These are phyloP conservation scores for Spodoptera exigua DNA, from an alignment of 2,888 invertebrate genomes.

Conservation along the genomic window DNA sequence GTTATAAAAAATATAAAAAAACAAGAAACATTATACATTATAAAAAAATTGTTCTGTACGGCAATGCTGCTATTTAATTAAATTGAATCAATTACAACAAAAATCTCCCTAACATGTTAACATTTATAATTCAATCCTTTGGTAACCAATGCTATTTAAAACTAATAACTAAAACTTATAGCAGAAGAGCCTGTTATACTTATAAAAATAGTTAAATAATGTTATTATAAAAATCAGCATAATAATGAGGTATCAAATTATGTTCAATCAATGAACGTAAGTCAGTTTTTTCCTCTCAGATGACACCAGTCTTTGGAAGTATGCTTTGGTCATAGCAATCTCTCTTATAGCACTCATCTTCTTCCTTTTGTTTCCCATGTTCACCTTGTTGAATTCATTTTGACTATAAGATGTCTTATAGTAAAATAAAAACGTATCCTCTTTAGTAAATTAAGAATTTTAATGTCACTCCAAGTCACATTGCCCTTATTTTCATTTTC, in stretches of 20 bases:
- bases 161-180: conserved; percentile 19
- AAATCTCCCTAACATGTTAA: too few relatives aligned
- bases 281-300: conserved; percentile 27
- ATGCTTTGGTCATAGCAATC: conserved; percentile 18
- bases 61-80: too few relatives aligned
- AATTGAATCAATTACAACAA: too few relatives aligned
- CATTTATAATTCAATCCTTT: too few relatives aligned
- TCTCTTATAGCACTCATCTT: conserved; percentile 20
- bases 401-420: conserved; percentile 29
- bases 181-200: conserved; percentile 15
- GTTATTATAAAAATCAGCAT: conserved; percentile 27
- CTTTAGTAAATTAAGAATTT: too few relatives aligned
- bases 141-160: too few relatives aligned
- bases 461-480: too few relatives aligned
- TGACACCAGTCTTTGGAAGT: conserved; percentile 20
- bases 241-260: conserved; percentile 35
- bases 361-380: conserved; percentile 36
- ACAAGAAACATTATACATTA: too few relatives aligned
- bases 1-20: too few relatives aligned
- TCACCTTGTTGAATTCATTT: conserved; percentile 13
- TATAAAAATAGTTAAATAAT: conserved; percentile 23
- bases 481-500: too few relatives aligned
- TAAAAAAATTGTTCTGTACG: too few relatives aligned
- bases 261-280: conserved; percentile 26
- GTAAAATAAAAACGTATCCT: too few relatives aligned